These are phyloP conservation scores for Ophthalmolycus amberensis DNA, from an alignment of 2,113 vertebrate species.

Conservation along the genomic window DNA sequence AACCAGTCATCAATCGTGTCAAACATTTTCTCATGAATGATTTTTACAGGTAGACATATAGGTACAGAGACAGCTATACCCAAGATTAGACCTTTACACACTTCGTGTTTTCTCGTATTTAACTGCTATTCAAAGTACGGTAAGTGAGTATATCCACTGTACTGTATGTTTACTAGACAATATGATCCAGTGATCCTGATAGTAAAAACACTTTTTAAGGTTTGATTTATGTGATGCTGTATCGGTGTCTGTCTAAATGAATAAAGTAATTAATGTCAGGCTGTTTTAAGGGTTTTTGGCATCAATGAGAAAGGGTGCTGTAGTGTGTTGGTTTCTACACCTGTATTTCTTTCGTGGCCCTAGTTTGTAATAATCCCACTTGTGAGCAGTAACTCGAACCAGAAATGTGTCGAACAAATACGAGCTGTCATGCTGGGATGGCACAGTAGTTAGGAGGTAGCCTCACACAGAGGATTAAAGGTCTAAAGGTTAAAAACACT, in stretches of 20 bases:
- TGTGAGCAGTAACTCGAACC: too few species aligned
- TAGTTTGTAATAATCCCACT: not conserved
- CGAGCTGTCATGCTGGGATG: too few species aligned
- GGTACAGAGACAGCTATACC: not conserved
- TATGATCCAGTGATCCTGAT: not conserved
- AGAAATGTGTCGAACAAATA: too few species aligned
- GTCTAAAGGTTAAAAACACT: not conserved
- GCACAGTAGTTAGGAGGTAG: too few species aligned
- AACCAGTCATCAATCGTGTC: constrained; percentile 22
- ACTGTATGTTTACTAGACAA: not conserved
- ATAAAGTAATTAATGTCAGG: not conserved
- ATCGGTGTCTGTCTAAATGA: too few species aligned
- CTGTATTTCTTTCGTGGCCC: not conserved
- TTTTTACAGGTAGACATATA: constrained; percentile 13
- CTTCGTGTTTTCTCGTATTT: not conserved
- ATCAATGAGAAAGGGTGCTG: not conserved
- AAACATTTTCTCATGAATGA: not conserved
- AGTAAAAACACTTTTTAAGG: not conserved
- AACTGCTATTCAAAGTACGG: not conserved
- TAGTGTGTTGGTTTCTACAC: not conserved
- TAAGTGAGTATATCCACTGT: not conserved
- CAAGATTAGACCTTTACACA: constrained; percentile 3
- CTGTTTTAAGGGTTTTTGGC: too few species aligned
- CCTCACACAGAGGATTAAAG: not conserved
- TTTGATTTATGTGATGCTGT: too few species aligned